phyloP scores from a whole-genome alignment of 2,113 vertebrate genomes.

The Mirounga angustirostris region DNA sequence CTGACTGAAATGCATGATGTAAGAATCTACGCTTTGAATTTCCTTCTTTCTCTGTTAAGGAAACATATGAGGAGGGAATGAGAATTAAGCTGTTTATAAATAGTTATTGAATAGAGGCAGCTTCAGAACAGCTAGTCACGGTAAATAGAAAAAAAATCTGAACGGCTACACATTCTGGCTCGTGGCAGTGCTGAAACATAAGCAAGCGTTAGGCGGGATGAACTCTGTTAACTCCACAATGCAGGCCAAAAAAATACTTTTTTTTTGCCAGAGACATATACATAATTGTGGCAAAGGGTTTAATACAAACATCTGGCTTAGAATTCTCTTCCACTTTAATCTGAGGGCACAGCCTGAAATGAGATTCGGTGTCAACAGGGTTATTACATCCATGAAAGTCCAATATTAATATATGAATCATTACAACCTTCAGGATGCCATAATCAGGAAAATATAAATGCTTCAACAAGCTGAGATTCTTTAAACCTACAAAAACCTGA shows the following conservation, averaged over 20 bases:
- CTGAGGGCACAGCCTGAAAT: conserved; percentile 57
- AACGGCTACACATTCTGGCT: conserved; percentile 42
- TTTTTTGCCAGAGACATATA: conserved; percentile 55
- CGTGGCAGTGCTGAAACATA: background rate
- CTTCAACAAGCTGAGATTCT: background rate
- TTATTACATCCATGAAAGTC: conserved; percentile 44
- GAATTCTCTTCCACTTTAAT: conserved; percentile 47
- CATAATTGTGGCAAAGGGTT: conserved; percentile 33
- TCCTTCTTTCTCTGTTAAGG: background rate
- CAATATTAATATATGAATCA: background rate
- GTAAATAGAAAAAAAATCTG: background rate
- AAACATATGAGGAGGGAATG: background rate
- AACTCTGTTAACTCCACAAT: background rate
- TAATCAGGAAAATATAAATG: conserved; percentile 17
- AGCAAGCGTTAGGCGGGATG: background rate
- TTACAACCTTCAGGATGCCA: background rate
- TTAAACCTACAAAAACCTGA: conserved; percentile 61
- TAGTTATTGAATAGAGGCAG: background rate
- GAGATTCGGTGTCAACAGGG: conserved; percentile 15
- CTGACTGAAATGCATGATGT: background rate
- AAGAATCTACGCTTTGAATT: background rate
- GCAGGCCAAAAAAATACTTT: background rate
- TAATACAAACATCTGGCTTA: conserved; percentile 45
- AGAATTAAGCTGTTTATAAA: background rate
- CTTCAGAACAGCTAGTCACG: background rate